Base-by-base conservation (phyloP, 1,140 invertebrate species). In the Drusus annulatus region DNA sequence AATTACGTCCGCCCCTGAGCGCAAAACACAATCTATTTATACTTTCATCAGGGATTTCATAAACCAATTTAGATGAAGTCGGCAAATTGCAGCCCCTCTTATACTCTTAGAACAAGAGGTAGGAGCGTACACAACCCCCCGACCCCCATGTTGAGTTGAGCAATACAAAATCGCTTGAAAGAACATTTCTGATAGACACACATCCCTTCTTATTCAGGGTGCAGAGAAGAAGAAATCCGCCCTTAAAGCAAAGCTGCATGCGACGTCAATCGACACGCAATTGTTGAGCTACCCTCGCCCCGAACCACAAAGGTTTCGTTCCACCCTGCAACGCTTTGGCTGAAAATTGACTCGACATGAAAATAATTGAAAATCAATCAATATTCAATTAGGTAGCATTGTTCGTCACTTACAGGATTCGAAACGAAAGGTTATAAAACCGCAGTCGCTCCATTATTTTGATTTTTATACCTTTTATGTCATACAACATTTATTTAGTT, bases 221-320 rank as follows among this genome's bases (percentile, higher is more conserved):
- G 60, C 19, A 78, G 75, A 81, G 77, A 81, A 78, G 76, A 81
- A 78, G 80, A 78, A 45, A 45, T 45, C 8, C 60, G 13, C 68
- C 63, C 76, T 74, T 31, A 58, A 63, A 77, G 58, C 16, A 82
- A 79, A 83, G 65, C 81, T 83, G 81, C 76, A 83, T 76, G 74
- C 69, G 81, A 83, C 81, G 76, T 78, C 78, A 80, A 83, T 83
- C 79, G 76, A 80, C 75, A 80, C 73, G 81, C 78, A 83, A 80
- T 83, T 83, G 80, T 75, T 68, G 76, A 76, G 79, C 78, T 25
- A 76, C 56, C 28, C 65, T 13, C 77, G 63, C 52, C 16, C 50
- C 16, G 28, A 6, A 45, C 0, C 1, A 45, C 7, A 45, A 45
- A 45, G 36, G 36, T 45, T 45, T 45, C 36, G 10, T 45, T 69